phyloP scores from a whole-genome alignment of 2,113 vertebrate genomes.

The Paralichthys olivaceus region DNA sequence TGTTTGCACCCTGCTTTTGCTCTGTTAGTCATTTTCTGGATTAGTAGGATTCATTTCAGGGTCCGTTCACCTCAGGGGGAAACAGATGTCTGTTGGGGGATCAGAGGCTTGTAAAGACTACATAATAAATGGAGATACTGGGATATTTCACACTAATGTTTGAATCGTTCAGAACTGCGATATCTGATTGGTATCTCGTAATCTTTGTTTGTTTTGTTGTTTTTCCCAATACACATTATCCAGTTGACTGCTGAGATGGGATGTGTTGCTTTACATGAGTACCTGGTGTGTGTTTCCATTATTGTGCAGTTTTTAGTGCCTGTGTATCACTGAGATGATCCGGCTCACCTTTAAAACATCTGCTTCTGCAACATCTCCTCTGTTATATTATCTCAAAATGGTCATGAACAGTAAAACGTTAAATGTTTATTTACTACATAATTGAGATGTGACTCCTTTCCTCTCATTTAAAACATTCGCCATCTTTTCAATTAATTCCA shows the following conservation, averaged over 20 bases:
- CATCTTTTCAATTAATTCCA: background rate
- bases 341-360: no score
- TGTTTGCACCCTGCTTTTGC: constrained; percentile 42
- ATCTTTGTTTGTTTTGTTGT: background rate
- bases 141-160: constrained; percentile 27
- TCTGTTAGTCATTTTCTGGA: constrained; percentile 71
- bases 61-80: constrained; percentile 64
- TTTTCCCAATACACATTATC: background rate
- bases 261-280: background rate
- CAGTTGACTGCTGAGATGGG: background rate
- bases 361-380: no score
- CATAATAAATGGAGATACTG: constrained; percentile 30
- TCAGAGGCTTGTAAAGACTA: constrained; percentile 47
- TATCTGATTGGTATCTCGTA: background rate
- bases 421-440: constrained; percentile 4
- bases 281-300: background rate
- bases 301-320: no score
- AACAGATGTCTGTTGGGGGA: constrained; percentile 69
- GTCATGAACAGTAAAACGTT: background rate
- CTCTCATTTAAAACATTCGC: background rate
- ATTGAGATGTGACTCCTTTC: background rate
- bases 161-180: background rate
- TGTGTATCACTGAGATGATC: background rate
- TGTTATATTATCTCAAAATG: background rate
- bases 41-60: constrained; percentile 72